Base-by-base conservation (phyloP, 2,888 invertebrate species). In the Coronaproctus castanopsis region DNA sequence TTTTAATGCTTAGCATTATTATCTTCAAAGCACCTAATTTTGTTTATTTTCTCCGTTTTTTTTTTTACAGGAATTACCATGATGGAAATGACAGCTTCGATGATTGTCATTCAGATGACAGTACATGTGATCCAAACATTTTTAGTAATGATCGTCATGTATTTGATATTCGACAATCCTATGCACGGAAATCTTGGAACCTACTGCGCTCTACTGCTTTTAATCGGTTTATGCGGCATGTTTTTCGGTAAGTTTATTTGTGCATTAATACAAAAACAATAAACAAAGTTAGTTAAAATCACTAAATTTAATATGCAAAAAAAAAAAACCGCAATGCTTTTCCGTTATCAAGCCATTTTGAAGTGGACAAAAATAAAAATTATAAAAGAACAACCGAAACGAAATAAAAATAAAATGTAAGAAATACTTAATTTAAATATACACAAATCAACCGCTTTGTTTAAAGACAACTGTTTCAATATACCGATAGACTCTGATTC, bases 191-290 rank as follows among this genome's bases (percentile, higher is more conserved):
- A 66, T 58, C 64, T 66, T 57, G 63, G 64, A 52, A 65, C 65
- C 56, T 64, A 66, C 2, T 64, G 65, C 21, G 61, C 62, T n/a
- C 62, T 68, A 5, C 64, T 67, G 50, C 63, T 67, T 24, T 57
- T 67, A 22, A 67, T 67, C 52, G 68, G 68, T 14, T 63, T 67
- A 19, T 65, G 66, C 54, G 68, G 68, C 54, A 68, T 68, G 68
- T 66, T 66, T 57, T 67, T 68, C 49, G 68, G 68, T 68, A 64
- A 64, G 63, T 62, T 57, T n/a, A n/a, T n/a, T n/a, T n/a, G n/a
- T n/a, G n/a, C n/a, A n/a, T n/a, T n/a, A n/a, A n/a, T n/a, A n/a
- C n/a, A n/a, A n/a, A n/a, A n/a, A n/a, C n/a, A n/a, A n/a, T n/a
- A 14, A 36, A 36, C 14, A 36, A 36, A 36, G 5, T 36, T 36